Evolutionary conservation across 2,888 invertebrate genomes (phyloP).

Genomic region (Antitype chi): DNA sequence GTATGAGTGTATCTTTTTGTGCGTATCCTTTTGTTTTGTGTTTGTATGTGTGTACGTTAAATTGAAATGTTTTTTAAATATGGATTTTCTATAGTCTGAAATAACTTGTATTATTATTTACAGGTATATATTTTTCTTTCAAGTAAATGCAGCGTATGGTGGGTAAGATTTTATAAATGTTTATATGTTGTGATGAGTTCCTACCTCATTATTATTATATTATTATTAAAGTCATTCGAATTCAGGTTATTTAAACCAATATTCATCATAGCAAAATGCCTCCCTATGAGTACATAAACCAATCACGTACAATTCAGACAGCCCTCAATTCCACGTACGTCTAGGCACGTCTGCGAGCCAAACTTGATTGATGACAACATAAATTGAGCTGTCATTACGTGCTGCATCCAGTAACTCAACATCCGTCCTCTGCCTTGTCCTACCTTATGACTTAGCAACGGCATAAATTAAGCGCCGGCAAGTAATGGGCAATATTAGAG

Average conservation of each 20-base stretch:
- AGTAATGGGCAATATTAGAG: conserved; percentile 89
- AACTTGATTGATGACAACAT: conserved; percentile 55
- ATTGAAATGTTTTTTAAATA: too few relatives aligned
- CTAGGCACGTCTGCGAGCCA: conserved; percentile 29
- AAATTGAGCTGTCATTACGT: conserved; percentile 48
- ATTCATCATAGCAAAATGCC: conserved; percentile 3
- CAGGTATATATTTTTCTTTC: too few relatives aligned
- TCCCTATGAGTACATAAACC: conserved; percentile 10
- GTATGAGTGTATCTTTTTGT: too few relatives aligned
- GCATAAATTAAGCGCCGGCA: conserved; percentile 87
- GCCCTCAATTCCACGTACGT: conserved; percentile 33
- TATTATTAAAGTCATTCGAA: background rate
- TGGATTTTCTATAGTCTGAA: too few relatives aligned
- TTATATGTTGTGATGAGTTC: too few relatives aligned
- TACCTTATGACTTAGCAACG: conserved; percentile 87
- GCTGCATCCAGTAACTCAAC: conserved; percentile 70
- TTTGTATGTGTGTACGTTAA: too few relatives aligned
- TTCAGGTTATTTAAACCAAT: background rate
- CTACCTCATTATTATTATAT: too few relatives aligned
- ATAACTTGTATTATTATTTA: too few relatives aligned
- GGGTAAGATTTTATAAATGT: too few relatives aligned
- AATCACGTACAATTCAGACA: conserved; percentile 30
- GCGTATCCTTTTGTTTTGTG: too few relatives aligned
- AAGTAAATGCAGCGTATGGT: too few relatives aligned
- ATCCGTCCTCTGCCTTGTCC: conserved; percentile 76